Conservation (phyloP, 1,140 invertebrate genomes). For the Macrosteles quadrilineatus region DNA sequence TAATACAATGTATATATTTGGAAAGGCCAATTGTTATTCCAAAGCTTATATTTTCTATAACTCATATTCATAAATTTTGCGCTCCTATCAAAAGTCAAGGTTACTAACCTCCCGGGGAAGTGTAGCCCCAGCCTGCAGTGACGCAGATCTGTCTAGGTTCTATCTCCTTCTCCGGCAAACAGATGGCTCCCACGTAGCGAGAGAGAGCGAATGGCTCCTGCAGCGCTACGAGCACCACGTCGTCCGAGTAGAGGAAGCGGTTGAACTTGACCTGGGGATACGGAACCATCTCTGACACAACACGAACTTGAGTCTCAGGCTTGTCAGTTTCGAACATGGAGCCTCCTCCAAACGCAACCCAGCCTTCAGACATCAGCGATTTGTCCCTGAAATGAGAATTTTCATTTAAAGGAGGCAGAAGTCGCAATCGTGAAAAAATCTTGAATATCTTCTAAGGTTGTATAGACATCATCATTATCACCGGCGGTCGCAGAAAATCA, state of each 20-base stretch:
- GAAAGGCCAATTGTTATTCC: too few species aligned
- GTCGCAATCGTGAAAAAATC: too few species aligned
- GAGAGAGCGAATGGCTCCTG: conserved; percentile 55
- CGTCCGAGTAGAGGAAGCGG: conserved; percentile 60
- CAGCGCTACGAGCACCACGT: conserved; percentile 59
- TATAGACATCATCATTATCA: too few species aligned
- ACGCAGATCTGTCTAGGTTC: conserved; percentile 60
- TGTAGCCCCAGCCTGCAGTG: conserved; percentile 61
- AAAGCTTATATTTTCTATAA: too few species aligned
- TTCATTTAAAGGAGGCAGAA: too few species aligned
- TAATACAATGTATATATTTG: too few species aligned
- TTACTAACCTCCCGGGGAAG: conserved; percentile 44
- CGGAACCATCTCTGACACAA: conserved; percentile 54
- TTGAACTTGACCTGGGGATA: conserved; percentile 64
- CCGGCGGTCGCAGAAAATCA: too few species aligned
- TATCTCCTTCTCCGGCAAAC: conserved; percentile 50
- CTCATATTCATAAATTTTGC: too few species aligned
- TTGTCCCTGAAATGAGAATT: conserved; percentile 46
- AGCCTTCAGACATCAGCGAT: conserved; percentile 42
- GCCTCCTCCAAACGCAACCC: conserved; percentile 54
- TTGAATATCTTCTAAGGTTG: too few species aligned
- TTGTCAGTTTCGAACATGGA: conserved; percentile 46
- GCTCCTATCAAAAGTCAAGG: too few species aligned
- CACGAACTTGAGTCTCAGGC: conserved; percentile 45
- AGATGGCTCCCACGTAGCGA: conserved; percentile 58